Conservation (phyloP, 2,797 vertebrate genomes). For the Phyllotis vaccarum region DNA sequence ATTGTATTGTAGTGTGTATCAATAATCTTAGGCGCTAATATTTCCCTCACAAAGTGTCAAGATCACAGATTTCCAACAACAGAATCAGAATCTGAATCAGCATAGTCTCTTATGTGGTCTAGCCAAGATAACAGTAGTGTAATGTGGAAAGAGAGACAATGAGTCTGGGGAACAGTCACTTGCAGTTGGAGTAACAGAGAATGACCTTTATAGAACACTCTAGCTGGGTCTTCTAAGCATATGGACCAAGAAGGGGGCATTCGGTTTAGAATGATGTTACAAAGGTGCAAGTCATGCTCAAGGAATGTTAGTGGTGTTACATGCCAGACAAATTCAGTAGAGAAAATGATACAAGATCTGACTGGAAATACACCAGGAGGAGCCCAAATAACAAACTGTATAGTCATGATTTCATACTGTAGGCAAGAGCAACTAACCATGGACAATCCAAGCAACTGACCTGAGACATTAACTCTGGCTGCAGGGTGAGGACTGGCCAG, state of each 20-base stretch:
- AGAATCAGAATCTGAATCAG: background rate
- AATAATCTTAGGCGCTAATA: conserved; percentile 27
- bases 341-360: background rate
- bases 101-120: background rate
- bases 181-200: background rate
- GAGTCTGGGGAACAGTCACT: background rate
- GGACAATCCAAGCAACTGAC: background rate
- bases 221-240: background rate
- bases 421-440: background rate
- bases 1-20: background rate
- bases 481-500: background rate
- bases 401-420: background rate
- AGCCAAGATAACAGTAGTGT: background rate
- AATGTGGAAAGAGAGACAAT: conserved; percentile 25
- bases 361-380: background rate
- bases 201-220: background rate
- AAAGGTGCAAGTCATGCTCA: conserved; percentile 65
- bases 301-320: background rate
- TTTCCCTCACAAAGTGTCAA: background rate
- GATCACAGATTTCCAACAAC: background rate
- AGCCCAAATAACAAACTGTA: background rate
- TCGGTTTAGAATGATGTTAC: conserved; percentile 15
- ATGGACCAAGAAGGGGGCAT: background rate
- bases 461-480: background rate
- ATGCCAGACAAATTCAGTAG: background rate